A percentile compares a stretch with the other conserved stretches of the same genome.
phyloP scores from a whole-genome alignment of 2,888 invertebrate genomes.

The Lasioglossum leucozonium region DNA sequence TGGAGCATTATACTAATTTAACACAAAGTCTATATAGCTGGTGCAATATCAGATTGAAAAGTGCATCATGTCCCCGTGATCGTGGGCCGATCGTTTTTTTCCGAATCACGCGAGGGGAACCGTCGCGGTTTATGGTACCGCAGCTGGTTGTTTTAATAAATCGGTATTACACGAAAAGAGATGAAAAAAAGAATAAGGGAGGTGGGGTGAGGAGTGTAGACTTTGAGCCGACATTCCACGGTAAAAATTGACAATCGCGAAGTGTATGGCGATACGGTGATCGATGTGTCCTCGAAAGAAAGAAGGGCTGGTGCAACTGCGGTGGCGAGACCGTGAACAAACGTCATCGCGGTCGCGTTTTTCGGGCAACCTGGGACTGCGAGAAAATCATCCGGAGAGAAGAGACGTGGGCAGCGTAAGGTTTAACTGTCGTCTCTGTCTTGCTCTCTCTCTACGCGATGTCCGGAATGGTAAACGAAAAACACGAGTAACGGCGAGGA shows the following conservation, averaged over 20 bases:
- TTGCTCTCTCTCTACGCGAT: constrained; percentile 11
- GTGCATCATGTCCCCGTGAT: constrained; percentile 11
- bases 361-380: constrained; percentile 38
- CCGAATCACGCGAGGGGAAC: constrained; percentile 12
- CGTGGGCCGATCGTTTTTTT: constrained; percentile 25
- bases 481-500: constrained; percentile 9
- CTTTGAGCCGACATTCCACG: constrained; percentile 69
- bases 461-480: constrained; percentile 23
- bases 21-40: constrained; percentile 38
- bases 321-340: constrained; percentile 36
- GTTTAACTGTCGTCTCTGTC: constrained; percentile 37
- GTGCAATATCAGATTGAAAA: not conserved
- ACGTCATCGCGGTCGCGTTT: constrained; percentile 54
- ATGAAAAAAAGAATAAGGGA: constrained; percentile 42
- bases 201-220: constrained; percentile 64
- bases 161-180: constrained; percentile 49
- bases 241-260: constrained; percentile 66
- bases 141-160: constrained; percentile 64
- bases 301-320: constrained; percentile 31
- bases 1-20: constrained; percentile 57
- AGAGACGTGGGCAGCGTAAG: constrained; percentile 48
- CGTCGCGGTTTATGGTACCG: constrained; percentile 21
- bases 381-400: constrained; percentile 40
- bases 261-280: constrained; percentile 48
- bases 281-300: constrained; percentile 49